These are phyloP conservation scores for Arizona elegans DNA, from an alignment of 2,113 vertebrate species.

Conservation along the genomic window DNA sequence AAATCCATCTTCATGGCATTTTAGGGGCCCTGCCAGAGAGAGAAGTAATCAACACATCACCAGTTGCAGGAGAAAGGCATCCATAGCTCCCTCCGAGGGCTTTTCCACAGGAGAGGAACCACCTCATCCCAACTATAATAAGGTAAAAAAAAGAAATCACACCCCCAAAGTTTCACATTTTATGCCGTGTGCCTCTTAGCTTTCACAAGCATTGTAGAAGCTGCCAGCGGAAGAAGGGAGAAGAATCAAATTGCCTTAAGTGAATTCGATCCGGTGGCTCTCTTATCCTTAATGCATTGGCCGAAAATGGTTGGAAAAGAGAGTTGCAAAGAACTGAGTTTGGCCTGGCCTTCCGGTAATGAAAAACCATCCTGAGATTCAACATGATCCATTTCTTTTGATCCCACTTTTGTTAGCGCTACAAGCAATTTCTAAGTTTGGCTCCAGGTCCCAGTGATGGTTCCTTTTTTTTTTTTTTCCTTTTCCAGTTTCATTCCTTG, in stretches of 20 bases:
- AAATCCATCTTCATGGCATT: rapidly evolving
- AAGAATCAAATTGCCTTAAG: not conserved
- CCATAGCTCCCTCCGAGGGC: rapidly evolving
- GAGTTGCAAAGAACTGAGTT: not conserved
- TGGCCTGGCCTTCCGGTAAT: not conserved
- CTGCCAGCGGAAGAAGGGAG: not conserved
- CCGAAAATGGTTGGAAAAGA: not conserved
- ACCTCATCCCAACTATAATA: not conserved
- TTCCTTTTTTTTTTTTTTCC: not conserved
- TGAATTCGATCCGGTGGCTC: too few species aligned
- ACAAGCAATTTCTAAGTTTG: not conserved
- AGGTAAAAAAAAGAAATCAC: slow-evolving; percentile 51
- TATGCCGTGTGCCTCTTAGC: too few species aligned
- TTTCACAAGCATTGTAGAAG: not conserved
- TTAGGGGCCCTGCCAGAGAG: not conserved
- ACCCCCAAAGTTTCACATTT: not conserved
- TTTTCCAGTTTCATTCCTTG: slow-evolving; percentile 78
- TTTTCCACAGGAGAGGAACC: rapidly evolving
- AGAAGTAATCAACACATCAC: rapidly evolving
- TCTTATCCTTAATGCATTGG: not conserved
- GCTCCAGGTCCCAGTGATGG: too few species aligned
- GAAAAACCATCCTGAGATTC: not conserved
- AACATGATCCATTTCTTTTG: not conserved
- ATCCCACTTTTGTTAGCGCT: not conserved
- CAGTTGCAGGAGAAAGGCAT: not conserved